Conservation (phyloP, 2,113 vertebrate genomes). For the Pogonocichla stellata region DNA sequence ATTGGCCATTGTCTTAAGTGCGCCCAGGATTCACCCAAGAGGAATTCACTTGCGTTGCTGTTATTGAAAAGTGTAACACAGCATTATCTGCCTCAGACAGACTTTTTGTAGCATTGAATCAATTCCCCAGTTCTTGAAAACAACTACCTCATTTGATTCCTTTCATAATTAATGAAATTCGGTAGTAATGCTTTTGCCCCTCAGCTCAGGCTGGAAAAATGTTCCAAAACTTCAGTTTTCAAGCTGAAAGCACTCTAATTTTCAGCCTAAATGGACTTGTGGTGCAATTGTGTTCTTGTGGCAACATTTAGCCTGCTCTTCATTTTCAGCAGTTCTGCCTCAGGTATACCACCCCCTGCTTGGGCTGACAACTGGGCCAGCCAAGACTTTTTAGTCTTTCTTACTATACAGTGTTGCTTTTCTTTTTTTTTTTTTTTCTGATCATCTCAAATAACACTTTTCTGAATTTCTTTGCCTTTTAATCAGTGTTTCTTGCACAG, state of each 20-base stretch:
- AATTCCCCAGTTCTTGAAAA: constrained; percentile 65
- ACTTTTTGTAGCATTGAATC: constrained; percentile 63
- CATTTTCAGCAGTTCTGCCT: neutral
- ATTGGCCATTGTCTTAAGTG: constrained; percentile 63
- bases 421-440: neutral
- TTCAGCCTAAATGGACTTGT: constrained; percentile 23
- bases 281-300: neutral
- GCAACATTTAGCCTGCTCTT: neutral
- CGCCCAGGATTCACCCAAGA: constrained; percentile 56
- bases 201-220: constrained; percentile 28
- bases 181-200: constrained; percentile 40
- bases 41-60: constrained; percentile 32
- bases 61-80: constrained; percentile 64
- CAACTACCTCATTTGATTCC: constrained; percentile 63
- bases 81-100: constrained; percentile 69
- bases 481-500: neutral
- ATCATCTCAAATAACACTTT: neutral
- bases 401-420: neutral
- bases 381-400: neutral
- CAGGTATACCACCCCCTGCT: neutral
- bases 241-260: constrained; percentile 38
- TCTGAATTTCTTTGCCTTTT: neutral
- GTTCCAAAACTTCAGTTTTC: constrained; percentile 39
- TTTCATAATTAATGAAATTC: constrained; percentile 71
- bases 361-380: neutral